Evolutionary conservation across 2,113 vertebrate genomes (phyloP).

Genomic region (Balaeniceps rex): DNA sequence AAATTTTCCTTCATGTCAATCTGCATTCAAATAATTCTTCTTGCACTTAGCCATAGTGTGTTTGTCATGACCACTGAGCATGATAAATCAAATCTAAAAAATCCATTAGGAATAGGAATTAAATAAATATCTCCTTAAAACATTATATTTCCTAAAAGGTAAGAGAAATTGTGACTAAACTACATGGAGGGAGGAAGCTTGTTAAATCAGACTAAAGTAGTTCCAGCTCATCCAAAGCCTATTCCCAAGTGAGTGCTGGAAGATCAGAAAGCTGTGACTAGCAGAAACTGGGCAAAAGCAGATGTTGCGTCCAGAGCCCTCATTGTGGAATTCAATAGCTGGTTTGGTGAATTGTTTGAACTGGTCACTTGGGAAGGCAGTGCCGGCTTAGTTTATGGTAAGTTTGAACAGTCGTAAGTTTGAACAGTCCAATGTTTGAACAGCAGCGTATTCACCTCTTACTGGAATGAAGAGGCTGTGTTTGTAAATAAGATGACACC

Average conservation of each 20-base stretch:
- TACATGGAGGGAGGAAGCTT: background rate
- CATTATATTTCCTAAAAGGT: conserved; percentile 24
- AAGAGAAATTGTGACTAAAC: background rate
- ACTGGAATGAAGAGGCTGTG: conserved; percentile 13
- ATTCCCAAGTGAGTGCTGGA: conserved; percentile 3
- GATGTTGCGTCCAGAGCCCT: conserved; percentile 24
- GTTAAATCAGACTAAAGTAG: conserved; percentile 19
- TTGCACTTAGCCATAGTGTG: background rate
- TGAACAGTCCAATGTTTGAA: background rate
- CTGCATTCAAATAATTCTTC: conserved; percentile 7
- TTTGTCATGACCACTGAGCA: conserved; percentile 14
- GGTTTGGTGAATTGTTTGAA: conserved; percentile 56
- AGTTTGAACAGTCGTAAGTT: background rate
- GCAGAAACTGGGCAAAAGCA: conserved; percentile 49
- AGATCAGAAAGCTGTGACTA: conserved; percentile 45
- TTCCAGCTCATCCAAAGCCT: conserved; percentile 56
- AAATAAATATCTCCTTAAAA: background rate
- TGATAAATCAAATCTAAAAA: background rate
- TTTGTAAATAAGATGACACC: conserved; percentile 33
- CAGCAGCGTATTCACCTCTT: background rate
- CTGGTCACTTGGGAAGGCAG: conserved; percentile 31
- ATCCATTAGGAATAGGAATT: background rate
- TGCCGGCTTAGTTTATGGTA: background rate
- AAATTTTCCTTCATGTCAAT: background rate
- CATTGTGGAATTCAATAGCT: background rate